Conservation (phyloP, 2,797 vertebrate genomes). For the Garrulus glandarius region DNA sequence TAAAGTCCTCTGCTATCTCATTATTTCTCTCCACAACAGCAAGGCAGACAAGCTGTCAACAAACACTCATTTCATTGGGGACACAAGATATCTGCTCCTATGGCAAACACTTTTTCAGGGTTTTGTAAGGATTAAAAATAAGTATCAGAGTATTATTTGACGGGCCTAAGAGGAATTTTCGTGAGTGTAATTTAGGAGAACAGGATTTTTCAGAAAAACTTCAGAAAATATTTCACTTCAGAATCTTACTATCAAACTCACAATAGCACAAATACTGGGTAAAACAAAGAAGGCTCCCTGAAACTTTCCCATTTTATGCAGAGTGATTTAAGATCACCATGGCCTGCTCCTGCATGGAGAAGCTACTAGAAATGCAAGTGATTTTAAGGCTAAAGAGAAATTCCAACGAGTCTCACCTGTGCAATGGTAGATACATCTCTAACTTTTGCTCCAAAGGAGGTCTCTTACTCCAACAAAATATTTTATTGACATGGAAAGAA, state of each 20-base stretch:
- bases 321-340: not conserved
- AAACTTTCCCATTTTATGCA: not conserved
- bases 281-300: not conserved
- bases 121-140: not conserved
- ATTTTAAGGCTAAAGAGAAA: not conserved
- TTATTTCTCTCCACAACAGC: not conserved
- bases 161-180: not conserved
- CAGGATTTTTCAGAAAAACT: not conserved
- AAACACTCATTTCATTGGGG: not conserved
- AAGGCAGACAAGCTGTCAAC: slow-evolving; percentile 5
- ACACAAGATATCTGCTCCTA: not conserved
- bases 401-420: not conserved
- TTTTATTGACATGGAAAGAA: not conserved
- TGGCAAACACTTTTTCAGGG: not conserved
- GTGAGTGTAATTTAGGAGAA: not conserved
- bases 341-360: not conserved
- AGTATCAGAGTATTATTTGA: not conserved
- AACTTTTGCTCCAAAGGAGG: not conserved
- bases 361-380: not conserved
- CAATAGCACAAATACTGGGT: not conserved
- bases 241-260: not conserved
- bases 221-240: not conserved
- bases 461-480: not conserved
- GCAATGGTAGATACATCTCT: not conserved
- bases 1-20: not conserved